Conservation (phyloP, 2,113 vertebrate species). For the Microcebus jonahi region DNA sequence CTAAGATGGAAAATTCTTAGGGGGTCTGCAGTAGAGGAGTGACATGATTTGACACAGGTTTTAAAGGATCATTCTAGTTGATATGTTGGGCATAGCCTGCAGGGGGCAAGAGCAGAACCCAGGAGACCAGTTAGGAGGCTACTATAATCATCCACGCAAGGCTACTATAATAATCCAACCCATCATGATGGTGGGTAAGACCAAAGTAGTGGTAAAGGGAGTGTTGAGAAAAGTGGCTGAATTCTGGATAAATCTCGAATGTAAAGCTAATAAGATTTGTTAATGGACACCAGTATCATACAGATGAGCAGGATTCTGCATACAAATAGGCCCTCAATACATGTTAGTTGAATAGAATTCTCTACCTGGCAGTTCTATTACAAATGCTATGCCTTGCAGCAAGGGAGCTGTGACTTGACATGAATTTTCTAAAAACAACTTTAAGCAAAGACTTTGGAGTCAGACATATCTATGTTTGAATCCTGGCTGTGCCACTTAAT, state of each 20-base stretch:
- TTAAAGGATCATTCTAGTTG: slow-evolving; percentile 13
- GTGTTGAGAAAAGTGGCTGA: background rate
- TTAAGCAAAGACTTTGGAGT: slow-evolving; percentile 23
- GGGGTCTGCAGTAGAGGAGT: background rate
- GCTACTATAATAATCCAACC: background rate
- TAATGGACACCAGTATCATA: slow-evolving; percentile 6
- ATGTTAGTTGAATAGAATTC: slow-evolving; percentile 2
- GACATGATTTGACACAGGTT: background rate
- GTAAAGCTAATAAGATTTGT: background rate
- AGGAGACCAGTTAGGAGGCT: background rate
- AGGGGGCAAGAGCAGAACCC: background rate
- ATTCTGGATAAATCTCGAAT: slow-evolving; percentile 4
- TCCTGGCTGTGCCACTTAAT: background rate
- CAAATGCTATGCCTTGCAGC: slow-evolving; percentile 20
- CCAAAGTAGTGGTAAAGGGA: background rate
- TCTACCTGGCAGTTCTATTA: background rate
- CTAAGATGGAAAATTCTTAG: background rate
- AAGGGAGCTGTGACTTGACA: background rate
- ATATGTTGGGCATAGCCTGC: background rate
- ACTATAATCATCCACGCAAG: background rate
- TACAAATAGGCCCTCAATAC: background rate
- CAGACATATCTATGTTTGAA: background rate
- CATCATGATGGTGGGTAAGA: background rate
- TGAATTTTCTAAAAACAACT: slow-evolving; percentile 27
- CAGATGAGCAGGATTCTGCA: background rate